phyloP scores from a whole-genome alignment of 2,797 vertebrate genomes.

The Semaprochilodus insignis region DNA sequence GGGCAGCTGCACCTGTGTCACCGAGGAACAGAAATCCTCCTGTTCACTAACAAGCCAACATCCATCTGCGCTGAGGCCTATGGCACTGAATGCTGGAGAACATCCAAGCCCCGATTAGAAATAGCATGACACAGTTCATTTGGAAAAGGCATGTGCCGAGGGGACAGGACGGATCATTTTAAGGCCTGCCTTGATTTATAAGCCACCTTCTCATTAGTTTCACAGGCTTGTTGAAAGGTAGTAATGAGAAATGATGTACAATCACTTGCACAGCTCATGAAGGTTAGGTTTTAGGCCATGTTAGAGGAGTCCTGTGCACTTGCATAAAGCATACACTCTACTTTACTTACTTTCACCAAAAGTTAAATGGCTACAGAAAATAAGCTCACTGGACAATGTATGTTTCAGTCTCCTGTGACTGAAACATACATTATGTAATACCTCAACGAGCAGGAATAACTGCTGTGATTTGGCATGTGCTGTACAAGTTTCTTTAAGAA shows the following conservation, averaged over 20 bases:
- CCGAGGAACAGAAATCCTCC: constrained; percentile 27
- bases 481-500: too few species aligned
- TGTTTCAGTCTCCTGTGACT: too few species aligned
- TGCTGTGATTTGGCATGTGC: too few species aligned
- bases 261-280: neutral
- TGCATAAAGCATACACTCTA: too few species aligned
- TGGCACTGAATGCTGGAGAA: constrained; percentile 12
- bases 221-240: neutral
- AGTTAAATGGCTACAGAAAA: too few species aligned
- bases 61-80: constrained; percentile 19
- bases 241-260: neutral
- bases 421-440: too few species aligned
- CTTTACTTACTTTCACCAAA: neutral
- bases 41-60: constrained; percentile 28
- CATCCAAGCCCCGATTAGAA: neutral
- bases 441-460: too few species aligned
- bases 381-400: too few species aligned
- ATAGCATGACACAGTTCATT: neutral
- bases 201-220: neutral
- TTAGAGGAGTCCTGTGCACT: too few species aligned
- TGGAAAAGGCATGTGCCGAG: neutral
- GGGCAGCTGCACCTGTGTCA: constrained; percentile 35
- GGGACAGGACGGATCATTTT: neutral
- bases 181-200: neutral
- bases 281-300: neutral